Conservation (phyloP, 2,797 vertebrate species). For the Chelidonichthys spinosus region DNA sequence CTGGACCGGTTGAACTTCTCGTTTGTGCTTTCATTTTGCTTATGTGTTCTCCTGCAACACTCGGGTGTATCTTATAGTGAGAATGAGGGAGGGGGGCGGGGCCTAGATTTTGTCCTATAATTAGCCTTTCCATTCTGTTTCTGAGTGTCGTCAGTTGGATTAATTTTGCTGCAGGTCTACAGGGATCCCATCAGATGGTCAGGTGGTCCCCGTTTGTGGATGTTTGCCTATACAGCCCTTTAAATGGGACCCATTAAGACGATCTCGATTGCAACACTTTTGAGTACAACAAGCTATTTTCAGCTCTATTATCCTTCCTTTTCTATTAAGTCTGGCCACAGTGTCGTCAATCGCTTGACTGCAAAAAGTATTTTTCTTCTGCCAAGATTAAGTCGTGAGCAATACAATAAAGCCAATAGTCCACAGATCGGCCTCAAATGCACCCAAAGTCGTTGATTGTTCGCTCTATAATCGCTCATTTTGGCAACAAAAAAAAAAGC, state of each 20-base stretch:
- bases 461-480: not conserved
- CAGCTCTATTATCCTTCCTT: slow-evolving; percentile 1
- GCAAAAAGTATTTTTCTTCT: not conserved
- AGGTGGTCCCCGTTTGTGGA: slow-evolving; percentile 34
- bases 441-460: not conserved
- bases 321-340: not conserved
- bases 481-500: not conserved
- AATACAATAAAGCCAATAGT: not conserved
- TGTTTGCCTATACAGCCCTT: slow-evolving; percentile 1
- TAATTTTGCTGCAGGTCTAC: not conserved
- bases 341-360: not conserved
- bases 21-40: slow-evolving; percentile 8
- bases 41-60: not conserved
- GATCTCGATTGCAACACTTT: not conserved
- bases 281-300: not conserved
- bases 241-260: slow-evolving; percentile 23
- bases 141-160: slow-evolving; percentile 19
- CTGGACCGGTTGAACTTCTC: slow-evolving; percentile 8
- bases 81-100: not conserved
- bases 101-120: slow-evolving; percentile 2
- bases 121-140: not conserved
- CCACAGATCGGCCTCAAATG: not conserved
- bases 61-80: not conserved
- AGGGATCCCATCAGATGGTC: slow-evolving; percentile 38
- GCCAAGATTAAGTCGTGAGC: not conserved